phyloP scores from a whole-genome alignment of 2,797 vertebrate genomes.

The Chrosomus eos region DNA sequence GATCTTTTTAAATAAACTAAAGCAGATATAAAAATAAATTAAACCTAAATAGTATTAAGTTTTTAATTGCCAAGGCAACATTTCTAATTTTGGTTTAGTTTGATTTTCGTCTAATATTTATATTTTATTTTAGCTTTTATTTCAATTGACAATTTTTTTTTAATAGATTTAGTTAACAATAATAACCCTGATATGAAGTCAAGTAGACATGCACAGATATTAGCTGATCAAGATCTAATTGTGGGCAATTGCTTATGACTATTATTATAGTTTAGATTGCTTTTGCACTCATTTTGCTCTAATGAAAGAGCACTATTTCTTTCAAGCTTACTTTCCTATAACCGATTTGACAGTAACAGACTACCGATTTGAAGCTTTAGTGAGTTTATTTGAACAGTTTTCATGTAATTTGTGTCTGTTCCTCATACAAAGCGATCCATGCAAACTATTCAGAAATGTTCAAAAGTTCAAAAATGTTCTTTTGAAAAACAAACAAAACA shows the following conservation, averaged over 20 bases:
- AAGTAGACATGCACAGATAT: not conserved
- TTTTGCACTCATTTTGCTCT: not conserved
- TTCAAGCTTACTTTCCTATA: not conserved
- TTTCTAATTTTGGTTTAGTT: not conserved
- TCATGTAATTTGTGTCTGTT: not conserved
- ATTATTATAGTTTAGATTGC: not conserved
- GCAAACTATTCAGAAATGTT: not conserved
- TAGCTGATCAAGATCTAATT: not conserved
- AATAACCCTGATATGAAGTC: not conserved
- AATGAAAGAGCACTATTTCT: not conserved
- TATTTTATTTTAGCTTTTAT: too few species aligned
- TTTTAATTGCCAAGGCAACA: not conserved
- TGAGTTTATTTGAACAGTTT: not conserved
- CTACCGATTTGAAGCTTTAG: not conserved
- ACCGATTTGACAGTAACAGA: not conserved
- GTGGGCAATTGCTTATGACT: not conserved
- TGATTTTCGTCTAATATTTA: too few species aligned
- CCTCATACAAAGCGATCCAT: not conserved
- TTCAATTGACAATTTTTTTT: not conserved
- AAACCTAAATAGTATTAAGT: too few species aligned
- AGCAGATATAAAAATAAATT: too few species aligned
- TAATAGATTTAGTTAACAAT: not conserved
- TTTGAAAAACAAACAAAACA: too few species aligned
- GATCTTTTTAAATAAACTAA: not conserved
- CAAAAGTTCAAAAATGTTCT: not conserved